phyloP scores from a whole-genome alignment of 1,140 invertebrate genomes.

The Brachionus koreanus region DNA sequence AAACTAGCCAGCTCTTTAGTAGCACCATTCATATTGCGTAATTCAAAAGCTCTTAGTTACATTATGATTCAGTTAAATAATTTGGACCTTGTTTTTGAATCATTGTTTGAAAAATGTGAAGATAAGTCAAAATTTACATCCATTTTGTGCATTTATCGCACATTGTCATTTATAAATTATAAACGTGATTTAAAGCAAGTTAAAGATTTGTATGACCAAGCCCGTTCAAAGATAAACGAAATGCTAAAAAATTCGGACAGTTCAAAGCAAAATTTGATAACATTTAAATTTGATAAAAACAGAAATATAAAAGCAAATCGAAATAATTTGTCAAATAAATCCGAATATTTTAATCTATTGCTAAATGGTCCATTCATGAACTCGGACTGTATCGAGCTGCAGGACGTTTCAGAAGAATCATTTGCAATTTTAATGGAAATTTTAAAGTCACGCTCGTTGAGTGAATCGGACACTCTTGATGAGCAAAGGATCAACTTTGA shows the following conservation, averaged over 20 bases:
- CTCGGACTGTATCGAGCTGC: background rate
- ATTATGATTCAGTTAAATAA: conserved; percentile 13
- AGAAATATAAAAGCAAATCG: background rate
- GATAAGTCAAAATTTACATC: background rate
- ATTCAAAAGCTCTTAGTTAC: conserved; percentile 36
- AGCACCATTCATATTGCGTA: conserved; percentile 25
- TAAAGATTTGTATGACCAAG: background rate
- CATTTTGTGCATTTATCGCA: background rate
- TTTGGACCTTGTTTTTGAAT: conserved; percentile 15
- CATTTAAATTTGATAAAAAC: background rate
- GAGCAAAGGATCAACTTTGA: conserved; percentile 18
- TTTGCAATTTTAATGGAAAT: background rate
- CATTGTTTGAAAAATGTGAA: background rate
- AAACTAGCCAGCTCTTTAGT: conserved; percentile 12
- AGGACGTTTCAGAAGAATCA: background rate
- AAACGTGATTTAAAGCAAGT: background rate
- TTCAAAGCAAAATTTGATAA: background rate
- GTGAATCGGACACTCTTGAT: background rate
- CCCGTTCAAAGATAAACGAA: background rate
- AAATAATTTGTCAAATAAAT: background rate
- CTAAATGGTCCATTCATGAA: conserved; percentile 20
- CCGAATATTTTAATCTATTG: conserved; percentile 34
- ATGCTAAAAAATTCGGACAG: background rate
- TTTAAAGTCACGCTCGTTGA: background rate
- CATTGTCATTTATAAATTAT: background rate